Evolutionary conservation across 2,797 vertebrate species (phyloP).

Genomic region (Xiphophorus birchmanni): DNA sequence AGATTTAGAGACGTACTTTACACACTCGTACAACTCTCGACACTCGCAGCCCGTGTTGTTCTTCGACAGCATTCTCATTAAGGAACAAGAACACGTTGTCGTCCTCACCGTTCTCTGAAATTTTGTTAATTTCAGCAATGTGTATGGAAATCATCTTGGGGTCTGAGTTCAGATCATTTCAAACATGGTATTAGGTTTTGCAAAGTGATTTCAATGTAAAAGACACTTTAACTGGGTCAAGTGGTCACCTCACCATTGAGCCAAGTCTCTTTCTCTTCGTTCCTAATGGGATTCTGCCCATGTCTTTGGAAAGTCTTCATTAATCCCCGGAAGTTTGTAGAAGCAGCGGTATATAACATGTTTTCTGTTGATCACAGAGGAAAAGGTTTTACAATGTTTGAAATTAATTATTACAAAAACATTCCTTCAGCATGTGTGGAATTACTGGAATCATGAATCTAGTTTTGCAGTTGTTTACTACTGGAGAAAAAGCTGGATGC

Average conservation of each 20-base stretch:
- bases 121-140: slow-evolving; percentile 2
- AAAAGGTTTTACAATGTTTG: neutral
- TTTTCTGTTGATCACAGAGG: slow-evolving; percentile 22
- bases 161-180: slow-evolving; percentile 15
- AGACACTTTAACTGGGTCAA: neutral
- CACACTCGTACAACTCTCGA: slow-evolving; percentile 49
- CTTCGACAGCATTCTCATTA: slow-evolving; percentile 8
- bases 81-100: slow-evolving; percentile 39
- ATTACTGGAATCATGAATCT: neutral
- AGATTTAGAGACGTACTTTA: slow-evolving; percentile 19
- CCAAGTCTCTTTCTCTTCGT: slow-evolving; percentile 31
- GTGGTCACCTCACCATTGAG: slow-evolving; percentile 16
- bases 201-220: neutral
- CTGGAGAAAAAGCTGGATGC: too few relatives aligned
- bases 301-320: slow-evolving; percentile 27
- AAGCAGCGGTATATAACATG: slow-evolving; percentile 23
- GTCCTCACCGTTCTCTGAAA: neutral
- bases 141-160: slow-evolving; percentile 45
- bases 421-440: too few relatives aligned
- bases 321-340: slow-evolving; percentile 26
- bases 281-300: slow-evolving; percentile 22
- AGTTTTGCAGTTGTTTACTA: neutral
- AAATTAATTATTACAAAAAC: neutral
- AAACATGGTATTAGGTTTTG: neutral
- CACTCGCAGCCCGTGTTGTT: neutral